Conservation (phyloP, 2,888 invertebrate species). For the Drepana falcataria region DNA sequence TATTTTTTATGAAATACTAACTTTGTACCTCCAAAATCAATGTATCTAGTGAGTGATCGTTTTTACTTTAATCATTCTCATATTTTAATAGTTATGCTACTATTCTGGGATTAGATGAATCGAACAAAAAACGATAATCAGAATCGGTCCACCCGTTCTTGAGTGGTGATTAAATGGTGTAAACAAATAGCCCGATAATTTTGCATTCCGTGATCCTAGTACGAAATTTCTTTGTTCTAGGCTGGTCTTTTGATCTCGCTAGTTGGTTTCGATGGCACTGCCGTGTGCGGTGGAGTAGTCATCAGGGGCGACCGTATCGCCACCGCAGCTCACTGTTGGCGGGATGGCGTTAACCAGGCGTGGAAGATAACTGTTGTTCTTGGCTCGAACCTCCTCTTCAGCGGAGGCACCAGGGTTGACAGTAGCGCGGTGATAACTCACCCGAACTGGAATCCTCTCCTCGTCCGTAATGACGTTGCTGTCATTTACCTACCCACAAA, state of each 20-base stretch:
- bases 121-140: too few species aligned
- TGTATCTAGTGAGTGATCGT: too few species aligned
- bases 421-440: conserved; percentile 35
- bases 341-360: conserved; percentile 41
- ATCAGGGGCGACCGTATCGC: conserved; percentile 26
- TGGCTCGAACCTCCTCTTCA: conserved; percentile 40
- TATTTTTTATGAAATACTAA: too few species aligned
- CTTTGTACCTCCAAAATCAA: too few species aligned
- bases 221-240: conserved; percentile 10
- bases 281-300: conserved; percentile 50
- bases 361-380: conserved; percentile 44
- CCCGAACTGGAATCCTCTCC: conserved; percentile 32
- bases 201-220: too few species aligned
- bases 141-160: too few species aligned
- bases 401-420: conserved; percentile 41
- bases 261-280: conserved; percentile 15
- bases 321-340: conserved; percentile 54
- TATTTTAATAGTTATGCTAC: too few species aligned
- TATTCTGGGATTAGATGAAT: too few species aligned
- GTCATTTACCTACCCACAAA: conserved; percentile 24
- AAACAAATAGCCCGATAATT: too few species aligned
- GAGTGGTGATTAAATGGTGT: too few species aligned
- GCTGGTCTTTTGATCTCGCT: conserved; percentile 29
- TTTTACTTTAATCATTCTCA: too few species aligned
- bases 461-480: conserved; percentile 44